Conservation (phyloP, 23 tunicate species). For the Oikopleura dioica region DNA sequence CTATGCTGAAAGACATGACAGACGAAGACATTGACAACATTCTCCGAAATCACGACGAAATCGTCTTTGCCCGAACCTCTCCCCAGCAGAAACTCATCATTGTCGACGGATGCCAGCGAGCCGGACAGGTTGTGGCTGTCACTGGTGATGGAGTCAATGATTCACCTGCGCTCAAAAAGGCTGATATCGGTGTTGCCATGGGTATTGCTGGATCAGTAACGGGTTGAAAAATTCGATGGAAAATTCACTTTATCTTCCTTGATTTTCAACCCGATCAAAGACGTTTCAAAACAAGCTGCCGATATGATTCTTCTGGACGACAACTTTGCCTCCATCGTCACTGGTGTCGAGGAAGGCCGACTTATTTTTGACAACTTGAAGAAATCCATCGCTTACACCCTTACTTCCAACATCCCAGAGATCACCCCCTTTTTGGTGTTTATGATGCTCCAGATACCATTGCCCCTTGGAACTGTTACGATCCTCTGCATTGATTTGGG, state of each 20-base stretch:
- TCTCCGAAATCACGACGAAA: constrained; percentile 53
- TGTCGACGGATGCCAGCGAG: constrained; percentile 91
- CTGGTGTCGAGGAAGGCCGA: constrained; percentile 99
- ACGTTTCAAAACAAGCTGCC: constrained; percentile 99
- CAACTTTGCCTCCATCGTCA: constrained; percentile 98
- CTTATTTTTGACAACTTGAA: constrained; percentile 98
- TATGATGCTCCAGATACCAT: constrained; percentile 57
- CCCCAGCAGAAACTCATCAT: constrained; percentile 96
- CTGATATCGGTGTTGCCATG: constrained; percentile 99
- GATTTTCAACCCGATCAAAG: no score
- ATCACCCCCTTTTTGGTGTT: constrained; percentile 89
- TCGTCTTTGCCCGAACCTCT: constrained; percentile 95
- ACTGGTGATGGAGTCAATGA: constrained; percentile 99
- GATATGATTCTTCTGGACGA: constrained; percentile 99
- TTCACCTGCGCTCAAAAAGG: constrained; percentile 92
- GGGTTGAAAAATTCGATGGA: no score
- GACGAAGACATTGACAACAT: constrained; percentile 42
- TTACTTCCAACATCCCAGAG: constrained; percentile 99
- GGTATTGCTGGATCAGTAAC: constrained; percentile 99
- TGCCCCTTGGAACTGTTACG: constrained; percentile 89
- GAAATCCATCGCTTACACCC: constrained; percentile 98
- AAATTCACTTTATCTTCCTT: no score
- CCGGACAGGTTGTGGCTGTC: constrained; percentile 91
- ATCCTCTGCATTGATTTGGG: constrained; percentile 97
- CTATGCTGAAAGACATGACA: constrained; percentile 24